Evolutionary conservation across 2,797 vertebrate genomes (phyloP), one percentile per base, ranked within the genome.

Genomic region (Leptoclinus maculatus): DNA sequence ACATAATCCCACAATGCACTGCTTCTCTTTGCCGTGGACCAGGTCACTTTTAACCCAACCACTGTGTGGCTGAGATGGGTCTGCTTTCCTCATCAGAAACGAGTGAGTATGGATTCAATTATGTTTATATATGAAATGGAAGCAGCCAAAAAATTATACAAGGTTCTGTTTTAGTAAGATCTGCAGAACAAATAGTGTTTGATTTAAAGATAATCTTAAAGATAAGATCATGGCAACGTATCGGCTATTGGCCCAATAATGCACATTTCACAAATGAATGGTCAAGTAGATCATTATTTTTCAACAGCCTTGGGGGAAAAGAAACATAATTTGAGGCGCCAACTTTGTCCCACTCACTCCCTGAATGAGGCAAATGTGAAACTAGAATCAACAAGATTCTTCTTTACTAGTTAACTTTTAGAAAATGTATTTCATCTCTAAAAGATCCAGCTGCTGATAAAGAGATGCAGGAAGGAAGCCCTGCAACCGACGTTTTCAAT

Each of bases 81-180:
- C 67, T 86, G 69, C 10, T 87, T 78, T 67, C 60, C 9, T 79
- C 75, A 73, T 87, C 47, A 78, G 65, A 56, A 74, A 78, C 10
- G 2, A 73, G 17, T 74, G 49, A 38, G 65, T 57, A 3, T 68
- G 85, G 76, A 85, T 71, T 27, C 1, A 12, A 57, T 73, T 65
- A 57, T 77, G 77, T 79, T 16, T 27, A 36, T 59, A 59, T 71
- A 21, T 75, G 4, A 71, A 65, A 72, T 74, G 54, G 71, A 67
- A 60, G 3, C 36, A 54, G 23, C 51, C 51, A 49, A 84, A 84
- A 34, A 57, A 64, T 59, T 21, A 77, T 41, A 47, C 3, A 23
- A 7, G n/a, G 38, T 58, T 3, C 4, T 21, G 14, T 53, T 62
- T 67, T 58, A 16, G 43, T 13, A 39, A 7, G 34, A 60, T 23